Evolutionary conservation across 2,888 invertebrate genomes (phyloP).

Genomic region (Brachypalpus laphriformis): DNA sequence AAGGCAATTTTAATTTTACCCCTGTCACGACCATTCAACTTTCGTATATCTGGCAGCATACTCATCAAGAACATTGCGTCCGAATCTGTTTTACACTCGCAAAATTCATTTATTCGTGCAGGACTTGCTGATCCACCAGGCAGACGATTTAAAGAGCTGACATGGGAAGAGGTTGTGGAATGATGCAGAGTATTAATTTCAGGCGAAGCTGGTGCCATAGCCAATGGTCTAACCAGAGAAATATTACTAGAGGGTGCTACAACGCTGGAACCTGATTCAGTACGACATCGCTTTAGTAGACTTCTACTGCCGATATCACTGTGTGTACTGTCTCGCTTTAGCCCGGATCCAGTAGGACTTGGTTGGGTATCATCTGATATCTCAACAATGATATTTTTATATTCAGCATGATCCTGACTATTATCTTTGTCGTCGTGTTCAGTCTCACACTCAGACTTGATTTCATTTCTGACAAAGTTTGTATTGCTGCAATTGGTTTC

Average conservation of each 20-base stretch:
- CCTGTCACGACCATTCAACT: conserved; percentile 81
- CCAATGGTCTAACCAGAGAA: conserved; percentile 55
- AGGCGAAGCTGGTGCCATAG: conserved; percentile 7
- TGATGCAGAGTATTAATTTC: conserved; percentile 74
- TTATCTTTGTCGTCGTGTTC: conserved; percentile 77
- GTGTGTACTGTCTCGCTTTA: conserved; percentile 19
- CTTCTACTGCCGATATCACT: conserved; percentile 10
- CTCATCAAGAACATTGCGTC: conserved; percentile 83
- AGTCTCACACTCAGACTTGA: conserved; percentile 80
- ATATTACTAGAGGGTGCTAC: conserved; percentile 40
- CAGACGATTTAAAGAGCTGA: conserved; percentile 30
- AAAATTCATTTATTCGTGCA: conserved; percentile 76
- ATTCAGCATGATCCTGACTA: conserved; percentile 75
- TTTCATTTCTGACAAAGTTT: conserved; percentile 75
- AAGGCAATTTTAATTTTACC: conserved; percentile 82
- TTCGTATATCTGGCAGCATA: conserved; percentile 81
- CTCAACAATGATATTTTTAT: conserved; percentile 76
- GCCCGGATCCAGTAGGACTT: background rate
- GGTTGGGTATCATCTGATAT: conserved; percentile 42
- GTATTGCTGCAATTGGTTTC: background rate
- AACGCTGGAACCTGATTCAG: conserved; percentile 1
- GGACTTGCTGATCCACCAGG: conserved; percentile 52
- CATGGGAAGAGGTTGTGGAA: conserved; percentile 53
- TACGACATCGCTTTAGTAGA: conserved; percentile 45
- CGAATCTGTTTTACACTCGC: conserved; percentile 82